phyloP scores from a whole-genome alignment of 1,140 invertebrate species.

The Polyergus mexicanus region DNA sequence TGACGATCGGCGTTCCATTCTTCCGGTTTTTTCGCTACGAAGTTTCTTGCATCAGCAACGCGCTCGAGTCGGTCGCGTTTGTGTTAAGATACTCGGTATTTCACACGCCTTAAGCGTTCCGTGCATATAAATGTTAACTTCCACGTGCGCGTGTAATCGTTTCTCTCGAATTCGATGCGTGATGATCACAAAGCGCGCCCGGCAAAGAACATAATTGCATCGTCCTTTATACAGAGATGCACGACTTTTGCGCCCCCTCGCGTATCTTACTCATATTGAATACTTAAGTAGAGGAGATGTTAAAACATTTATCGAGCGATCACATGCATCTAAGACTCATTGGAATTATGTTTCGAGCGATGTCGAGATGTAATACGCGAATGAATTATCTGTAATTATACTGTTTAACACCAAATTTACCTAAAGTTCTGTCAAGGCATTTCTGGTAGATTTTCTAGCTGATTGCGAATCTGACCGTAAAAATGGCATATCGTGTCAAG shows the following conservation, averaged over 20 bases:
- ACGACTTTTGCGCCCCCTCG: constrained; percentile 5
- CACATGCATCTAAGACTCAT: not conserved
- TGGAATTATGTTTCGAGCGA: not conserved
- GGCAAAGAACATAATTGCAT: constrained; percentile 29
- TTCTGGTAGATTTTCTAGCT: too few relatives aligned
- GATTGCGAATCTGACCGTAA: too few relatives aligned
- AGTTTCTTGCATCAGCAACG: constrained; percentile 43
- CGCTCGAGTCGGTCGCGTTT: not conserved
- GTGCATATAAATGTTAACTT: constrained; percentile 57
- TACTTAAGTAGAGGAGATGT: not conserved
- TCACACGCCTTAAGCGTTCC: constrained; percentile 43
- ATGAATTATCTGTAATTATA: constrained; percentile 3
- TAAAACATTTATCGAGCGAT: not conserved
- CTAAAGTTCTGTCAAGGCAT: too few relatives aligned
- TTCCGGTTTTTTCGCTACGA: constrained; percentile 32
- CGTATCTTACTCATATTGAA: not conserved
- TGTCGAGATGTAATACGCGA: not conserved
- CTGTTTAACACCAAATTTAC: too few relatives aligned
- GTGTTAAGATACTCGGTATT: constrained; percentile 29
- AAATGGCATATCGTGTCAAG: too few relatives aligned
- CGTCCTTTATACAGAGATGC: not conserved
- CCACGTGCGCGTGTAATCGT: constrained; percentile 47
- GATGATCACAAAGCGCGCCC: constrained; percentile 43
- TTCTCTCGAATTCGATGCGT: constrained; percentile 49
- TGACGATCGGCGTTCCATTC: constrained; percentile 22